Evolutionary conservation across 2,113 vertebrate genomes (phyloP).

Genomic region (Centrocercus urophasianus): DNA sequence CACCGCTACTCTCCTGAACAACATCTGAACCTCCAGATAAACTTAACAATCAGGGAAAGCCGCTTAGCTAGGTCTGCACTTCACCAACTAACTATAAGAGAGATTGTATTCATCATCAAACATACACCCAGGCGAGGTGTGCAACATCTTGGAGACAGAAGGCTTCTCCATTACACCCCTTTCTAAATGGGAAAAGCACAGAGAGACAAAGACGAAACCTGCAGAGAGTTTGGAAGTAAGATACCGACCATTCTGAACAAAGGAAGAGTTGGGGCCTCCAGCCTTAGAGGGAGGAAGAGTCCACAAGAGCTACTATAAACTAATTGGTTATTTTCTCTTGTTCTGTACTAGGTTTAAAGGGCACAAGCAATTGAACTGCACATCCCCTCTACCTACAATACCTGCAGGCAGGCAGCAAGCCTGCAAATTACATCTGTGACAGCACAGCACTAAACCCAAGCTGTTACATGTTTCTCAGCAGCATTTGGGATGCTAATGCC

Average conservation of each 20-base stretch:
- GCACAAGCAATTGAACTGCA: fast-evolving
- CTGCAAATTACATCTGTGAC: background rate
- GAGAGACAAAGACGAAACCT: background rate
- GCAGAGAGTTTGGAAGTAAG: background rate
- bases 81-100: background rate
- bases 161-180: background rate
- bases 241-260: background rate
- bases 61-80: background rate
- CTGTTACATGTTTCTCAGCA: background rate
- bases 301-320: background rate
- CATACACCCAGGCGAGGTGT: background rate
- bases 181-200: background rate
- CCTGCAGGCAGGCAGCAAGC: background rate
- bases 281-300: background rate
- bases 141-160: background rate
- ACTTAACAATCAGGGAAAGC: background rate
- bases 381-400: background rate
- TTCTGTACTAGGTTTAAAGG: background rate
- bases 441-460: background rate
- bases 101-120: background rate
- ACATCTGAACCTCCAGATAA: background rate
- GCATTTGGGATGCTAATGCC: background rate
- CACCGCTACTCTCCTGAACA: background rate
- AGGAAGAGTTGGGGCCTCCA: background rate
- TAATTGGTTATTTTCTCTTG: background rate